These are phyloP conservation scores for Nyctibius grandis DNA, from an alignment of 2,797 vertebrate species.

Conservation along the genomic window DNA sequence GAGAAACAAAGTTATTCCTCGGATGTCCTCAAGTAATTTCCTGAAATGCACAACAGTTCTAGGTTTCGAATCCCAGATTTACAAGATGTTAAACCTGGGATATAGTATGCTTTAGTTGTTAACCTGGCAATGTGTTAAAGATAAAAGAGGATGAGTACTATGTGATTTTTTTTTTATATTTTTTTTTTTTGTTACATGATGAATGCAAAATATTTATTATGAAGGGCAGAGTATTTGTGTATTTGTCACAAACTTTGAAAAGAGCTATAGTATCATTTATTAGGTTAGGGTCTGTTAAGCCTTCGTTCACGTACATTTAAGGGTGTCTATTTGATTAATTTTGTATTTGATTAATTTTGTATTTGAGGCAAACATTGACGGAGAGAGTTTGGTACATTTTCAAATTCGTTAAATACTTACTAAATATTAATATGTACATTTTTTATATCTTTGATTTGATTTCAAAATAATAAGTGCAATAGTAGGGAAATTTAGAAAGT, in stretches of 20 bases:
- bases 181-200: not conserved
- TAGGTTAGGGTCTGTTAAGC: not conserved
- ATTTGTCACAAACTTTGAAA: not conserved
- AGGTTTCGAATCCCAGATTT: not conserved
- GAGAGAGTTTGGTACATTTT: not conserved
- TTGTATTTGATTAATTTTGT: not conserved
- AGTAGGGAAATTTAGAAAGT: not conserved
- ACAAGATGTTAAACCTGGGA: not conserved
- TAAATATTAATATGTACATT: not conserved
- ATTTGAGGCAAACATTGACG: not conserved
- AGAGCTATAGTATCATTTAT: not conserved
- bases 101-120: not conserved
- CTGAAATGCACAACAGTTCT: not conserved
- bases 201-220: not conserved
- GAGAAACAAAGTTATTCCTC: not conserved
- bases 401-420: not conserved
- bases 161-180: not conserved
- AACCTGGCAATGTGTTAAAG: not conserved
- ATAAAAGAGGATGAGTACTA: not conserved
- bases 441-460: not conserved
- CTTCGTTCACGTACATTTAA: not conserved
- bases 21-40: not conserved
- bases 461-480: not conserved
- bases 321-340: not conserved
- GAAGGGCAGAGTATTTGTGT: not conserved